Conservation (phyloP, 2,888 invertebrate species). For the Tipula vernalis region DNA sequence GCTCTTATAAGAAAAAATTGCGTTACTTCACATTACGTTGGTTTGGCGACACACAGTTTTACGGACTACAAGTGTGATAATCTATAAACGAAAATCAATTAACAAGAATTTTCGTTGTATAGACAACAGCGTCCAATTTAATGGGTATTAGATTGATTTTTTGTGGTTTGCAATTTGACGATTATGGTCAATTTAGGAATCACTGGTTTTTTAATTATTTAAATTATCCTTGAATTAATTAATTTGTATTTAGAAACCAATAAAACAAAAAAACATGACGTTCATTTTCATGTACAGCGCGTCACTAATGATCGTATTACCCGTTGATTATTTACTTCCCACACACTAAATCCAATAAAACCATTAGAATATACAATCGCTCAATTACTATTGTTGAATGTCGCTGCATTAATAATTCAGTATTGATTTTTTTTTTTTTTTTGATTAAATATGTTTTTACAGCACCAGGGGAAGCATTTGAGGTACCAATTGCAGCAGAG, state of each 20-base stretch:
- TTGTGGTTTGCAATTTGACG: neutral
- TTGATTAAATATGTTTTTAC: neutral
- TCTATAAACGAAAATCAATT: neutral
- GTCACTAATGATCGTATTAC: neutral
- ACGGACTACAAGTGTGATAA: neutral
- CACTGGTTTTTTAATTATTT: neutral
- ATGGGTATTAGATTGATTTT: neutral
- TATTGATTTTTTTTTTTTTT: neutral
- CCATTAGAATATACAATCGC: neutral
- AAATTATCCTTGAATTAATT: neutral
- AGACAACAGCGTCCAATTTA: neutral
- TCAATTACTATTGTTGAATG: neutral
- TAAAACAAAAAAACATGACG: too few species aligned
- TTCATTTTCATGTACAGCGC: neutral
- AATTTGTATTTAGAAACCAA: neutral
- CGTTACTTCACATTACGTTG: neutral
- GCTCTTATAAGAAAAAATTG: neutral
- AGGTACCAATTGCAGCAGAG: constrained; percentile 43
- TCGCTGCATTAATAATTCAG: neutral
- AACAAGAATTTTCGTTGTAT: neutral
- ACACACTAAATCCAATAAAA: neutral
- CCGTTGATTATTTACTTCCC: neutral
- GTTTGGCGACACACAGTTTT: neutral
- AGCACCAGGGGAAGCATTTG: constrained; percentile 45
- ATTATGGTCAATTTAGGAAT: neutral